phyloP scores from a whole-genome alignment of 2,888 invertebrate species.

The Oxyscelio sp. region DNA sequence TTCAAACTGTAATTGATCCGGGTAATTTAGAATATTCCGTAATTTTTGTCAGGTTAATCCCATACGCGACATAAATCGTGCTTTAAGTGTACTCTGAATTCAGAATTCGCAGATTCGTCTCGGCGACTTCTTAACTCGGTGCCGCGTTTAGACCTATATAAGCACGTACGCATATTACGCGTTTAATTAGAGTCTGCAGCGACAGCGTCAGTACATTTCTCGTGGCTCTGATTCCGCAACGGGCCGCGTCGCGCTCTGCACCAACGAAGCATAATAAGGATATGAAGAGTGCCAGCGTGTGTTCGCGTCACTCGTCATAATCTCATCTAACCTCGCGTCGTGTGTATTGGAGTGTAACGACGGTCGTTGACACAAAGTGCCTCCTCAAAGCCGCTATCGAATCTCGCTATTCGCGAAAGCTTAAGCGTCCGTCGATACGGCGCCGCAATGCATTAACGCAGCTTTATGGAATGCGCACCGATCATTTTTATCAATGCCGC shows the following conservation, averaged over 20 bases:
- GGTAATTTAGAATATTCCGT: too few relatives aligned
- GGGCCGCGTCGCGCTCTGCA: conserved; percentile 5
- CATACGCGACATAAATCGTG: too few relatives aligned
- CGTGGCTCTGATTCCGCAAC: conserved; percentile 22
- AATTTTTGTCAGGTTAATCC: too few relatives aligned
- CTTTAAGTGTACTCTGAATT: too few relatives aligned
- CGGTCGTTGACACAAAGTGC: conserved; percentile 66
- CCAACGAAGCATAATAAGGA: conserved; percentile 33
- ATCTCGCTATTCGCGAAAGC: conserved; percentile 54
- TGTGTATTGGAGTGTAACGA: conserved; percentile 54
- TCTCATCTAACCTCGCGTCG: conserved; percentile 51
- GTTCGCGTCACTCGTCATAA: conserved; percentile 56
- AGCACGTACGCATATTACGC: background rate
- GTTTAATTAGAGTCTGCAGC: background rate
- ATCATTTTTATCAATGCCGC: conserved; percentile 34
- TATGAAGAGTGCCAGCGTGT: conserved; percentile 33
- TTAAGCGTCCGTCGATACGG: conserved; percentile 50
- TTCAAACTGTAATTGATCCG: too few relatives aligned
- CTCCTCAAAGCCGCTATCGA: conserved; percentile 55
- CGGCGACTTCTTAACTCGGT: background rate
- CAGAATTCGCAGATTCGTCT: background rate
- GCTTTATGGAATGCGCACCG: conserved; percentile 39
- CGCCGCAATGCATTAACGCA: conserved; percentile 55
- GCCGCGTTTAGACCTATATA: background rate
- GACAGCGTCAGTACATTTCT: conserved; percentile 5